Evolutionary conservation across 2,113 vertebrate genomes (phyloP).

Genomic region (Crotalus helleri): DNA sequence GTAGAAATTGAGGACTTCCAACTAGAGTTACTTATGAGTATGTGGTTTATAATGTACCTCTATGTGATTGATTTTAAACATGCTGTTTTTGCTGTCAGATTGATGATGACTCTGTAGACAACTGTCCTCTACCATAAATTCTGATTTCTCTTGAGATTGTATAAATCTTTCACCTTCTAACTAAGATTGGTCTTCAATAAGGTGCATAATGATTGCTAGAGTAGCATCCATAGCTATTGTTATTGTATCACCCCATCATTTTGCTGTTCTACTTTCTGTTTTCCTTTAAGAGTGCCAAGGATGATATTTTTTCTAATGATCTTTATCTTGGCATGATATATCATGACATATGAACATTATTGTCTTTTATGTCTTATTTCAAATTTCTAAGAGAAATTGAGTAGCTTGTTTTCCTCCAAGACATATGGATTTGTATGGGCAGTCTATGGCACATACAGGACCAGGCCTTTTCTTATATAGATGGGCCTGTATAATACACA

Average conservation of each 20-base stretch:
- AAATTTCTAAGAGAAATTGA: not conserved
- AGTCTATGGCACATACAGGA: not conserved
- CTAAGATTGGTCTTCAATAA: not conserved
- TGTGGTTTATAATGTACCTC: not conserved
- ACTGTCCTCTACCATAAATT: not conserved
- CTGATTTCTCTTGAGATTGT: not conserved
- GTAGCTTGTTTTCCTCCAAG: not conserved
- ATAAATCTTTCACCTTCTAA: not conserved
- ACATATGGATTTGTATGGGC: not conserved
- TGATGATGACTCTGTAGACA: not conserved
- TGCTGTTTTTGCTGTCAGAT: not conserved
- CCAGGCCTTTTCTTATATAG: not conserved
- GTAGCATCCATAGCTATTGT: not conserved
- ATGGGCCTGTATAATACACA: not conserved
- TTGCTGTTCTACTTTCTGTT: not conserved
- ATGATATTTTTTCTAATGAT: not conserved
- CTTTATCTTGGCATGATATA: not conserved
- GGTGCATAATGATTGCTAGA: not conserved
- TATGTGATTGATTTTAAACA: not conserved
- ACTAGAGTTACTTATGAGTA: not conserved
- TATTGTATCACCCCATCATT: not conserved
- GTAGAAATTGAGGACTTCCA: not conserved
- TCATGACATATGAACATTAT: not conserved
- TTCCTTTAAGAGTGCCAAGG: not conserved
- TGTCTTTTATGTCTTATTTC: not conserved